Base-by-base conservation (phyloP, 2,888 invertebrate species). In the Bugula neritina region DNA sequence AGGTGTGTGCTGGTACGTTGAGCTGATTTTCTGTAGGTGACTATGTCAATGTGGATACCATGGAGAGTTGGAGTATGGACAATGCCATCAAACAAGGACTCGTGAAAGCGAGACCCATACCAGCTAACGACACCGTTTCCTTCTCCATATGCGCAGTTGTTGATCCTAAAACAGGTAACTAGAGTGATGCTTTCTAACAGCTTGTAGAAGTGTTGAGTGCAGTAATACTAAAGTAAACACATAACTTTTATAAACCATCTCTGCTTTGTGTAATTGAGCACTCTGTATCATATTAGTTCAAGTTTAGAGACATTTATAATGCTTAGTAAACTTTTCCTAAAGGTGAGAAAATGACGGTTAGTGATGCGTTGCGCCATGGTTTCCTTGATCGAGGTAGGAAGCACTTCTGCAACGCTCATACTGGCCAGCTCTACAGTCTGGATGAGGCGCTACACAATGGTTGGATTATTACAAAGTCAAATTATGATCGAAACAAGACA, bases 71-170 rank as follows among this genome's bases (percentile, higher is more conserved):
- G 70, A 54, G 23, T 3, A 70, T 70, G 70, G 70, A 71, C 55
- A 35, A 34, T 10, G 78, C 78, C 10, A 75, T 78, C 71, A 72
- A 75, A 27, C 69, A 71, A 63, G 78, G 77, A 23, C 72, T 78
- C 34, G 72, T 78, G 23, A 74, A 77, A 74, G 72, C 71, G 29
- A 31, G 92, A 77, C 92, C 92, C 0, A 90, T 89, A 80, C 89
- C 91, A 21, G 88, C 89, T 72, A n/a, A 54, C 31, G 70, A 70
- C 25, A 70, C 70, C 2, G 70, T 70, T 25, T 70, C 70, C 2
- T 70, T 70, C 70, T 70, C 70, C 17, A 70, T 70, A 3, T n/a
- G n/a, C 17, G 35, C 70, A 21, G 71, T 72, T 25, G 58, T 72
- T 21, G 72, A 72, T 31, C 52, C 72, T 5, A 69, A 63, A 54